Evolutionary conservation across 2,113 vertebrate species (phyloP), one percentile per base, ranked within the genome.

Genomic region (Cairina moschata): DNA sequence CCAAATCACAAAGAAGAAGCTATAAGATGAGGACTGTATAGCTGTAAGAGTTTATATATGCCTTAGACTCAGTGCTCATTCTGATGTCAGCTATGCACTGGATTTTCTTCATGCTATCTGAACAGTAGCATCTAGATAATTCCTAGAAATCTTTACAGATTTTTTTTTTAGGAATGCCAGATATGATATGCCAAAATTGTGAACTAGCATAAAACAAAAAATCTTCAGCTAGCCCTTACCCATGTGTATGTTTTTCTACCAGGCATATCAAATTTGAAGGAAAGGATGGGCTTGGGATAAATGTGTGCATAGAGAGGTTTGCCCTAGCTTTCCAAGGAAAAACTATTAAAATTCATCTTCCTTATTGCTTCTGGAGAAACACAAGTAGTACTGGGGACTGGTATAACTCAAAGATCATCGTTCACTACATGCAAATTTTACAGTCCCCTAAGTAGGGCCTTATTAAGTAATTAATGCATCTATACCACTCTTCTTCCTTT

Each of bases 381-480:
- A 46, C 3, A n/a, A 78, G 50, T 17, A 54, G 50, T 56, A 31
- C 18, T 62, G 20, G 42, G 3, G 0, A 11, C 17, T 40, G 31
- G 2, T 26, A 63, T 79, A 81, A 89, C 83, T 69, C 74, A 86
- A 84, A 86, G 73, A 75, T 38, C 34, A 91, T 6, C 29, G 34
- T 81, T 80, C 65, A 38, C 8, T 78, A 11, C 4, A 11, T 73
- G 74, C 67, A 71, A 92, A 83, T 89, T 97, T 95, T 79, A 88
- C 54, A 63, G 48, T 5, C n/a, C 40, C 17, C 38, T 93, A 73
- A 67, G 48, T 54, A 67, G 52, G 36, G 29, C 15, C 46, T 92
- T 95, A 78, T 83, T 88, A 94, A 89, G 85, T 89, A 91, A 91
- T 76, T 48, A 77, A 88, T 90, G 68, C 31, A 48, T 22, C 18